Conservation (phyloP, 2,888 invertebrate genomes). For the Siphonodentalium dalli region DNA sequence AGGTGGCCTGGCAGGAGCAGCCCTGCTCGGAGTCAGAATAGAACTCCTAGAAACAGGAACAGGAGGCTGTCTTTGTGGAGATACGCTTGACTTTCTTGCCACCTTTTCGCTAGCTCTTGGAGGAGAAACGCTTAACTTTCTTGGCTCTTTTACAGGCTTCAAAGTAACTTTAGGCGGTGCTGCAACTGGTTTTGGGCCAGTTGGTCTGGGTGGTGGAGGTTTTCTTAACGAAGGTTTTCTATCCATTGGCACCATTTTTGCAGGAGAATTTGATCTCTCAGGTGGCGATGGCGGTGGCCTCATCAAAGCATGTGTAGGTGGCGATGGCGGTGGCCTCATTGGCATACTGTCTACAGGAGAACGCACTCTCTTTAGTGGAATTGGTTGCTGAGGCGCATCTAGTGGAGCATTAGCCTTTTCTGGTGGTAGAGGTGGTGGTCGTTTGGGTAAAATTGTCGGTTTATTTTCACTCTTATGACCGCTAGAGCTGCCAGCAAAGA, state of each 20-base stretch:
- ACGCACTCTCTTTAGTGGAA: too few species aligned
- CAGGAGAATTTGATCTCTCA: constrained; percentile 17
- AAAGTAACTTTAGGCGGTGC: constrained; percentile 42
- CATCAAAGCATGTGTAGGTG: too few species aligned
- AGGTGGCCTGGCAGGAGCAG: constrained; percentile 30
- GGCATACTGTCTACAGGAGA: too few species aligned
- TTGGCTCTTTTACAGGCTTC: constrained; percentile 20
- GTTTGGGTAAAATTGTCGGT: too few species aligned
- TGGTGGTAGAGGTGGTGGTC: constrained; percentile 34
- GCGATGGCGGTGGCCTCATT: too few species aligned
- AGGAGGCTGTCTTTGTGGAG: constrained; percentile 2
- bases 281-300: constrained; percentile 35
- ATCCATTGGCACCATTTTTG: constrained; percentile 20
- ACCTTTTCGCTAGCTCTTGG: not conserved
- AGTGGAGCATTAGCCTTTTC: constrained; percentile 7
- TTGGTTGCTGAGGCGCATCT: too few species aligned
- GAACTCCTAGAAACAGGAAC: not conserved
- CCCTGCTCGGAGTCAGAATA: constrained; percentile 3
- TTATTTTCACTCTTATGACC: too few species aligned
- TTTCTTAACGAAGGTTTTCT: constrained; percentile 38
- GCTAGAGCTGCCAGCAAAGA: too few species aligned
- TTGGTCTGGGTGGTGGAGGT: constrained; percentile 51
- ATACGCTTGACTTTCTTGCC: constrained; percentile 1
- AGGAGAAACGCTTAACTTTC: constrained; percentile 6
- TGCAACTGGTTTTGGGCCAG: constrained; percentile 43